A percentile compares a stretch with the other conserved stretches of the same genome.
Conservation (phyloP, 2,888 invertebrate genomes). For the Pimpla rufipes region DNA sequence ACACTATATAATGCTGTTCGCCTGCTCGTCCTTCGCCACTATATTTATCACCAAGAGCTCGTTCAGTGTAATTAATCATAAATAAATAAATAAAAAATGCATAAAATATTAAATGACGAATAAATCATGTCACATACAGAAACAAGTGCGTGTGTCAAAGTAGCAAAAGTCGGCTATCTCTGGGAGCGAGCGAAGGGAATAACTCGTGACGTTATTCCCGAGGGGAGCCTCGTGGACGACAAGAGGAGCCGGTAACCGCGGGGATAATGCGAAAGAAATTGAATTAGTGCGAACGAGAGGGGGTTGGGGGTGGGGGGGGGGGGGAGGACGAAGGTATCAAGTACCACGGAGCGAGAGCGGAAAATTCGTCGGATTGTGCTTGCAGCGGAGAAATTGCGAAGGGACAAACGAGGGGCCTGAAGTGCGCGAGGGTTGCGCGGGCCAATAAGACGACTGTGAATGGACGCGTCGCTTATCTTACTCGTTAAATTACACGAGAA, state of each 20-base stretch:
- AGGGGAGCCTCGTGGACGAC: background rate
- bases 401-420: background rate
- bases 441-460: constrained; percentile 68
- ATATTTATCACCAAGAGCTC: too few species aligned
- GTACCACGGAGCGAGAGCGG: constrained; percentile 32
- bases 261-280: constrained; percentile 62
- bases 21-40: too few species aligned
- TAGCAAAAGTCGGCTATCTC: too few species aligned
- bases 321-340: constrained; percentile 50
- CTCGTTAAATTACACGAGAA: constrained; percentile 54
- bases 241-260: constrained; percentile 37
- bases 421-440: constrained; percentile 26
- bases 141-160: too few species aligned
- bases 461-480: constrained; percentile 61
- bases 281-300: constrained; percentile 54
- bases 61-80: too few species aligned
- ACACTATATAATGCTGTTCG: too few species aligned
- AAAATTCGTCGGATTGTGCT: constrained; percentile 61
- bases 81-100: too few species aligned
- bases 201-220: background rate
- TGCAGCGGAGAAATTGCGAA: background rate
- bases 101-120: too few species aligned
- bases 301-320: background rate
- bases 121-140: too few species aligned
- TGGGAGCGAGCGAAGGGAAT: constrained; percentile 34